Percentiles rank a stretch among this genome's conserved stretches.
Evolutionary conservation across 2,888 invertebrate genomes (phyloP).

Genomic region (Synergus japonicus): DNA sequence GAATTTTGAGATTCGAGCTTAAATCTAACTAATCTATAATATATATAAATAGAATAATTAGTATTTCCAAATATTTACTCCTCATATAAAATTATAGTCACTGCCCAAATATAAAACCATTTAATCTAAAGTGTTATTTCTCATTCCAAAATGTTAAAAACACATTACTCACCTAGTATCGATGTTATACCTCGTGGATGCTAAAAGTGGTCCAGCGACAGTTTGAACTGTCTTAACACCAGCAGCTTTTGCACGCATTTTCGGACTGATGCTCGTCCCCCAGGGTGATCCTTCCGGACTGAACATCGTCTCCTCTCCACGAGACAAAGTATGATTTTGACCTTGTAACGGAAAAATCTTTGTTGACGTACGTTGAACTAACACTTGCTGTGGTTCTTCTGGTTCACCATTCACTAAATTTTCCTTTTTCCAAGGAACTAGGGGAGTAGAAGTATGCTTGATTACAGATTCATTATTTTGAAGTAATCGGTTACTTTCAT

Average conservation of each 20-base stretch:
- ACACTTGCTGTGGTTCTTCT: slow-evolving; percentile 51
- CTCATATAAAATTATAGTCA: not conserved
- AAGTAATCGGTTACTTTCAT: slow-evolving; percentile 4
- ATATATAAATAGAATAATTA: too few species aligned
- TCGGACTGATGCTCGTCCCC: slow-evolving; percentile 68
- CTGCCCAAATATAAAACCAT: not conserved
- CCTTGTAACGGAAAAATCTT: slow-evolving; percentile 45
- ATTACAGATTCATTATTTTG: slow-evolving; percentile 43
- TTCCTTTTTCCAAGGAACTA: slow-evolving; percentile 56
- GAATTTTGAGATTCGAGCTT: too few species aligned
- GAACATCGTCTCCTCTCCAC: slow-evolving; percentile 60
- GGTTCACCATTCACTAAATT: slow-evolving; percentile 58
- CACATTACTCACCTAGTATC: slow-evolving; percentile 75
- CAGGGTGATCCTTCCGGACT: slow-evolving; percentile 67
- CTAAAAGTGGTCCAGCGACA: slow-evolving; percentile 76
- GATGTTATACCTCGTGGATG: slow-evolving; percentile 78
- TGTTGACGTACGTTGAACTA: slow-evolving; percentile 44
- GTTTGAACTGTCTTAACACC: slow-evolving; percentile 71
- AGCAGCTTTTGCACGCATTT: slow-evolving; percentile 62
- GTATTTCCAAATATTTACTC: too few species aligned
- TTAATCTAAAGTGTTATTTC: too few species aligned
- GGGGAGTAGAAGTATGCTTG: slow-evolving; percentile 65
- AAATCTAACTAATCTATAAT: too few species aligned
- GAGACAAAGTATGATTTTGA: slow-evolving; percentile 37
- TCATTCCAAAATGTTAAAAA: not conserved